Percentiles rank a stretch among this genome's conserved stretches.
phyloP scores from a whole-genome alignment of 2,888 invertebrate species.

The Acrocyrtus sp. region DNA sequence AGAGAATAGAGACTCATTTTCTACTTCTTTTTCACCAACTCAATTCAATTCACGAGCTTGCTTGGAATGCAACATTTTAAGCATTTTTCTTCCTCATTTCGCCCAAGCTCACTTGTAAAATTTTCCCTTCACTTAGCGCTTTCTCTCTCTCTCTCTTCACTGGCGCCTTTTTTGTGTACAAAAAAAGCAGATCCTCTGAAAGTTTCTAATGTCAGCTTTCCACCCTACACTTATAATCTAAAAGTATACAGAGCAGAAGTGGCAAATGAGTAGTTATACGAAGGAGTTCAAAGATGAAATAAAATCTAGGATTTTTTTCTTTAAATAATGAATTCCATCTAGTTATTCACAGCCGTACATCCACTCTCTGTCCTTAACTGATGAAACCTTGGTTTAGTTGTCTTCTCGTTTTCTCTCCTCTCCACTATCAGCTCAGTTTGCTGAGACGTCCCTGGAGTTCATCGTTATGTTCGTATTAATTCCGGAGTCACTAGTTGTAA shows the following conservation, averaged over 20 bases:
- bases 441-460: conserved; percentile 51
- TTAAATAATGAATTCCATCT: background rate
- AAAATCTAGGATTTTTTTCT: conserved; percentile 2
- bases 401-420: too few relatives aligned
- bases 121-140: conserved; percentile 14
- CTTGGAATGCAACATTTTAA: conserved; percentile 26
- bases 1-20: conserved; percentile 52
- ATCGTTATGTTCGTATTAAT: conserved; percentile 54
- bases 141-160: conserved; percentile 3
- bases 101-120: background rate
- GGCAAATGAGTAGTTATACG: background rate
- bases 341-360: background rate
- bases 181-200: background rate
- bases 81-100: conserved; percentile 7
- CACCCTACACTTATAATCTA: background rate
- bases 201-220: background rate
- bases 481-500: conserved; percentile 54
- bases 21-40: conserved; percentile 36
- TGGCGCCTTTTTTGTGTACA: background rate
- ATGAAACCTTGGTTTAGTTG: too few relatives aligned
- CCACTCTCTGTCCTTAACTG: background rate
- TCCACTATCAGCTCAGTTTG: conserved; percentile 37
- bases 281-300: background rate
- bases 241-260: background rate
- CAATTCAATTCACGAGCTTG: conserved; percentile 48